Evolutionary conservation across 92 coral and sea anemone genomes (phyloP).

Genomic region (Porites lobata): DNA sequence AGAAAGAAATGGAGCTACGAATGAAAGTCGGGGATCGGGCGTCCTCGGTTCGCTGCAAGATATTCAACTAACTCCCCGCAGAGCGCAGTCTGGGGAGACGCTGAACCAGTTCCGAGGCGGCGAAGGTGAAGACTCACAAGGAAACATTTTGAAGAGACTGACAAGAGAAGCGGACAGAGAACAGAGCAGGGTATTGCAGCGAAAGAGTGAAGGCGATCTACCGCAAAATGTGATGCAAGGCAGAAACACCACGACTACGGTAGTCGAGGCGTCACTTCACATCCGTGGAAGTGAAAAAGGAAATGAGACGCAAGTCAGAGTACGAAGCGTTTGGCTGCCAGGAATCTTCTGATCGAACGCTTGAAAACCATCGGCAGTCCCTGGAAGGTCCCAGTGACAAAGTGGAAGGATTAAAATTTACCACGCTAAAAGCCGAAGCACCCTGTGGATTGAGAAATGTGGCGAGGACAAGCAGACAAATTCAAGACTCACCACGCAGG

Average conservation of each 20-base stretch:
- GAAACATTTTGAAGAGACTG: conserved; percentile 37
- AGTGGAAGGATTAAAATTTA: conserved; percentile 81
- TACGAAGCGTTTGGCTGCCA: conserved; percentile 81
- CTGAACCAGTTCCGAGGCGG: conserved; percentile 30
- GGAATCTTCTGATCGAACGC: conserved; percentile 81
- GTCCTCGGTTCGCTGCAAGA: conserved; percentile 47
- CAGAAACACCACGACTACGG: conserved; percentile 16
- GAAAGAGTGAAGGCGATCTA: conserved; percentile 48
- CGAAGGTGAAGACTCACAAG: conserved; percentile 43
- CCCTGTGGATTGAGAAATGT: conserved; percentile 69
- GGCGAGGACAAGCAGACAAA: conserved; percentile 42
- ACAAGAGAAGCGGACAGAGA: conserved; percentile 38
- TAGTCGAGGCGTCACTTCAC: conserved; percentile 63
- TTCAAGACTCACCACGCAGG: conserved; percentile 73
- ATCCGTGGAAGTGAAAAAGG: conserved; percentile 66
- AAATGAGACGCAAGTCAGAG: conserved; percentile 66
- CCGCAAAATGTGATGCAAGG: conserved; percentile 29
- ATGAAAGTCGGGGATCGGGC: conserved; percentile 34
- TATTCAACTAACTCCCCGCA: conserved; percentile 19
- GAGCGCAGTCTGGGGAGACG: conserved; percentile 52
- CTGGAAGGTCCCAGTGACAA: conserved; percentile 48
- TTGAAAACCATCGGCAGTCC: conserved; percentile 82
- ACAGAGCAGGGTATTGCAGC: conserved; percentile 8
- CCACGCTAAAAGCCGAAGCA: conserved; percentile 91
- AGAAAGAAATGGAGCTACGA: conserved; percentile 63